Evolutionary conservation across 2,888 invertebrate genomes (phyloP), one percentile per base, ranked within the genome.

Genomic region (Lamellibrachia satsuma): DNA sequence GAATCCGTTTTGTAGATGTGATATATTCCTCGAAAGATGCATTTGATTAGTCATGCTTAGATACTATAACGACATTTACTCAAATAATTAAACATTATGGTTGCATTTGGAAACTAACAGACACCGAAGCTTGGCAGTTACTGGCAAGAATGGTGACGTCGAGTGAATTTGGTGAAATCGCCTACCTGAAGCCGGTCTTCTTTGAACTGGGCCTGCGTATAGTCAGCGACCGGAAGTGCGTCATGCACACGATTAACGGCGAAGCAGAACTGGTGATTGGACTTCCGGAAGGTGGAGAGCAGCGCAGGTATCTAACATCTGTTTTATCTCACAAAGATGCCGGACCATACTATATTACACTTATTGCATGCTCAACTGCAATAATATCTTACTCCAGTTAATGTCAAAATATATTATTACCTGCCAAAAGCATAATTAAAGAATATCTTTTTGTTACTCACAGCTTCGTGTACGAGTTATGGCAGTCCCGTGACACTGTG

Each of bases 141-240:
- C 93, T 93, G 39, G 90, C 93, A 6, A 52, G 92, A 60, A 55
- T 1, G 1, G 92, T 93, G 15, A 93, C 91, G 9, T 27, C 39
- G 52, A 15, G 52, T 4, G 91, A 93, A 52, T 93, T 92, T 27
- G 15, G 15, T 8, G 92, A 93, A 52, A 90, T 93, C 92, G 92
- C 92, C 92, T 92, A 75, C 57, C 90, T 93, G 90, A 90, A 92
- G 22, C 75, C 60, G 51, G 92, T 27, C 52, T 92, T 93, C 92
- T 92, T 93, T 39, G 92, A 92, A 1, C 57, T 93, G n/a, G 93
- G 60, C 27, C 92, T 93, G 15, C 39, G 90, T 22, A 3, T 93
- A 9, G 52, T 51, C 3, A 90, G 55, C 51, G 60, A 93, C 51
- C 39, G 91, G 52, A 93, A 92, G 52, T 92, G 55, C 55, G 52